A percentile compares a stretch with the other conserved stretches of the same genome.
Conservation (phyloP, 2,888 invertebrate genomes). For the Ochlodes sylvanus region DNA sequence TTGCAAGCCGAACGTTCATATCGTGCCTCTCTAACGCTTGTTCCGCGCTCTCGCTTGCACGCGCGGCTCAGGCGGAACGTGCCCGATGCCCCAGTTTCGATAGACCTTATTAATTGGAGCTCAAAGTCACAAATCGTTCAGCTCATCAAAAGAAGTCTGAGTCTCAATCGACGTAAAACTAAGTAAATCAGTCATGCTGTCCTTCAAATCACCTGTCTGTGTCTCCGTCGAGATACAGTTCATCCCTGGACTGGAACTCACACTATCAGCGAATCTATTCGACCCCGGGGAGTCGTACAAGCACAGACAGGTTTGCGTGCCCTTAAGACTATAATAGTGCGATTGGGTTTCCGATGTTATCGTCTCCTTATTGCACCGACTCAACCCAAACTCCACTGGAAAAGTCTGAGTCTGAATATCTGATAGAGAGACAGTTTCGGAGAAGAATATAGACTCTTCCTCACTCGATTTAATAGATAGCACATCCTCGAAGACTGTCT, state of each 20-base stretch:
- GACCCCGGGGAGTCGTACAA: conserved; percentile 61
- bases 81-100: too few relatives aligned
- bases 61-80: too few relatives aligned
- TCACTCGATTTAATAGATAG: conserved; percentile 69
- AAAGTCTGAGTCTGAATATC: conserved; percentile 78
- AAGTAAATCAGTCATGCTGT: conserved; percentile 53
- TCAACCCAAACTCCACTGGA: conserved; percentile 68
- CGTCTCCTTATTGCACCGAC: conserved; percentile 66
- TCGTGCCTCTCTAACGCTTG: too few relatives aligned
- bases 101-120: too few relatives aligned
- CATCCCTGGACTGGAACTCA: conserved; percentile 57
- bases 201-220: conserved; percentile 58
- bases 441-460: conserved; percentile 68
- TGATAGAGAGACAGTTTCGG: conserved; percentile 66
- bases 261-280: conserved; percentile 59
- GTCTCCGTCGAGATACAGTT: conserved; percentile 69
- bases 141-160: conserved; percentile 67
- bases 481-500: conserved; percentile 70
- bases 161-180: conserved; percentile 67
- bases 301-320: conserved; percentile 74
- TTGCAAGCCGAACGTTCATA: too few relatives aligned
- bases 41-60: too few relatives aligned
- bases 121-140: conserved; percentile 40
- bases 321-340: conserved; percentile 70
- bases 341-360: conserved; percentile 63